phyloP scores from a whole-genome alignment of 2,797 vertebrate genomes.

The Garrulus glandarius region DNA sequence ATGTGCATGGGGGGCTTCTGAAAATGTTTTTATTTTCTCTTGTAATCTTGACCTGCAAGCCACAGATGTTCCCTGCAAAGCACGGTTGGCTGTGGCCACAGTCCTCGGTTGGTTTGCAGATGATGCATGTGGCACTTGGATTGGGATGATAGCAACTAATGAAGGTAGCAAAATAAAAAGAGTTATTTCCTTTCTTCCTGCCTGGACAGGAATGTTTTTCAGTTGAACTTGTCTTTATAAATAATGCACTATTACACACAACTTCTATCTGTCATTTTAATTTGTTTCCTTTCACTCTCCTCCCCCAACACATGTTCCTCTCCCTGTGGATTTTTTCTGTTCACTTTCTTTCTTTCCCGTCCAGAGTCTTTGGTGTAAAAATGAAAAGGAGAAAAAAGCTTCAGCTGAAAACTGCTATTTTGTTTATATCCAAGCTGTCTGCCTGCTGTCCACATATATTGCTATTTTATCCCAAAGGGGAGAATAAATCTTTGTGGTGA shows the following conservation, averaged over 20 bases:
- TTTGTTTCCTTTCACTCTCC: conserved; percentile 36
- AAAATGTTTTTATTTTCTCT: neutral
- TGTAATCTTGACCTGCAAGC: neutral
- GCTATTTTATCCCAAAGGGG: neutral
- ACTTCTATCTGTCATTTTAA: conserved; percentile 53
- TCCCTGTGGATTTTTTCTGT: neutral
- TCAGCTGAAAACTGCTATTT: neutral
- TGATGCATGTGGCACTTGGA: neutral
- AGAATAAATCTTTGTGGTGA: neutral
- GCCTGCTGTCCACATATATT: neutral
- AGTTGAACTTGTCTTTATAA: conserved; percentile 56
- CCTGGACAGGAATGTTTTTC: conserved; percentile 43
- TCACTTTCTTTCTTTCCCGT: neutral
- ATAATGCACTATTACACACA: conserved; percentile 46
- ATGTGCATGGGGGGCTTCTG: neutral
- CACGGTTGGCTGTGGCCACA: neutral
- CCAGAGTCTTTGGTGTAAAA: neutral
- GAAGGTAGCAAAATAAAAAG: neutral
- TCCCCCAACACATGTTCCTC: neutral
- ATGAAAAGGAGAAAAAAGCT: neutral
- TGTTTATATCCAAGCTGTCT: conserved; percentile 2
- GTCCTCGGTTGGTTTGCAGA: neutral
- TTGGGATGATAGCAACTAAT: neutral
- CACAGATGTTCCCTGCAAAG: neutral
- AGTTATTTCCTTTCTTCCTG: conserved; percentile 3